Evolutionary conservation across 2,113 vertebrate species (phyloP), one percentile per base, ranked within the genome.

Genomic region (Acanthochromis polyacanthus): DNA sequence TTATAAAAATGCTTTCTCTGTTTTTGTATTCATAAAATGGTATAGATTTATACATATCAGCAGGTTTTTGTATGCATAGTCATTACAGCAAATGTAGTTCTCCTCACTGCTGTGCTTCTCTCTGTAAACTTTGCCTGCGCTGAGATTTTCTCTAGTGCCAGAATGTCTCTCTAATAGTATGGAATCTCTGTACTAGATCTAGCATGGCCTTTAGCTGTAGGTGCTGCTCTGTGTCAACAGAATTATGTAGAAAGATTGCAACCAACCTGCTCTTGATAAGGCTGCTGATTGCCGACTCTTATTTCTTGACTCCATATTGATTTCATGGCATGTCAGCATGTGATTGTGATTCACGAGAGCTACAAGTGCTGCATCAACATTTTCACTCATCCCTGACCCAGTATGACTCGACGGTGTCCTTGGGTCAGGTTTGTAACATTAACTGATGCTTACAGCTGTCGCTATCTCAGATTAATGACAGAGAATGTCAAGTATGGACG

Each of bases 281-380:
- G 51, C 72, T 15, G 66, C 76, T 76, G 79, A 89, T 85, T 83
- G 82, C 84, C 9, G 52, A 16, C 71, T 86, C 68, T 84, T 80
- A 89, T 86, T 87, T 88, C 64, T 75, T 22, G 66, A 78, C 78
- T 71, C 72, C 65, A 30, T 87, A 93, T 93, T 84, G 92, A 93
- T 93, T 92, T 90, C 76, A 72, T 67, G 79, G 72, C 55, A 32
- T 76, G 75, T 78, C 81, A 52, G 78, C 28, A 17, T 78, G 69
- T 59, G 71, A 81, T 78, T 17, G 36, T 86, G 81, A 91, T 88
- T 88, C 75, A 81, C 15, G 3, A n/a, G 63, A 17, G 66, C 45
- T 77, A 62, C 73, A 60, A 91, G 82, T 83, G 87, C 89, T 85
- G 82, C 5, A 73, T 92, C 88, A 89, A 89, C 88, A 81, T 76